These are phyloP conservation scores for human (Homo sapiens) DNA, from an alignment of 2,113 vertebrate genomes.

Conservation along the genomic window GRCh38 chr6:71701001-71701500, in stretches of 20 bases:
- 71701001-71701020: background rate
- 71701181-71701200: background rate
- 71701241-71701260: background rate
- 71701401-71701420: background rate
- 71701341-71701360: background rate
- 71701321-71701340: background rate
- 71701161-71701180: background rate
- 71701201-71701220: background rate
- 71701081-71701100: background rate
- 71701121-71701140: background rate
- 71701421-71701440: background rate
- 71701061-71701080: background rate
- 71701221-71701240: background rate
- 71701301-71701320: background rate
- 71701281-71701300: background rate
- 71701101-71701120: background rate
- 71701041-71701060: background rate
- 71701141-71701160: background rate
- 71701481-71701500: background rate
- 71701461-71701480: background rate
- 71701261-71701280: background rate
- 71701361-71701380: background rate
- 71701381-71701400: background rate
- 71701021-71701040: background rate
- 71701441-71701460: background rate